Evolutionary conservation across 2,797 vertebrate species (phyloP).

Genomic region (Syngnathus acus): DNA sequence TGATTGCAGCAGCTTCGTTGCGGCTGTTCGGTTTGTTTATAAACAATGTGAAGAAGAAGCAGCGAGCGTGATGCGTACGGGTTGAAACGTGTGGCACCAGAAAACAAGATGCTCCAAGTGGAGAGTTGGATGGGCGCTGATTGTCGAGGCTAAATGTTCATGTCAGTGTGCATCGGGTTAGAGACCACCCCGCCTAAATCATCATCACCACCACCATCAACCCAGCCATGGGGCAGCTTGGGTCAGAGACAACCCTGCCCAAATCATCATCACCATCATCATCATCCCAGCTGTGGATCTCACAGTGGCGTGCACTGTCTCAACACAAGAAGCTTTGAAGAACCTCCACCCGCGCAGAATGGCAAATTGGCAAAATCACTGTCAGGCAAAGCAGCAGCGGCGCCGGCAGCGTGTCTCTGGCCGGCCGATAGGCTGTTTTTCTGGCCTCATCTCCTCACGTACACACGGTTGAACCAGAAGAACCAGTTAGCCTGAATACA

Average conservation of each 20-base stretch:
- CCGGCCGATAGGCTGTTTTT: not conserved
- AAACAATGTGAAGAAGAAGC: not conserved
- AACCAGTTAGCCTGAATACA: conserved; percentile 42
- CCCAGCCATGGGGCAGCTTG: conserved; percentile 46
- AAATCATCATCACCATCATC: not conserved
- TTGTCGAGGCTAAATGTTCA: too few relatives aligned
- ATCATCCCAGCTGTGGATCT: conserved; percentile 49
- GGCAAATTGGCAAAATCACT: conserved; percentile 35
- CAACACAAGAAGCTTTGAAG: conserved; percentile 57
- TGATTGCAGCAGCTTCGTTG: not conserved
- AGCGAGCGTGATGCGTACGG: too few relatives aligned
- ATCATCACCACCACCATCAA: not conserved
- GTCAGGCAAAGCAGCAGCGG: not conserved
- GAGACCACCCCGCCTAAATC: not conserved
- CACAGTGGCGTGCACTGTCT: conserved; percentile 55
- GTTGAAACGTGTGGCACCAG: too few relatives aligned
- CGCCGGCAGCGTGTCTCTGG: not conserved
- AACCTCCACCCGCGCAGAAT: conserved; percentile 41
- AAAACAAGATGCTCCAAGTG: not conserved
- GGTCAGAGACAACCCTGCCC: not conserved
- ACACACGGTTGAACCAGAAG: conserved; percentile 45
- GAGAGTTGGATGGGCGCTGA: too few relatives aligned
- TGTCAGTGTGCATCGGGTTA: not conserved
- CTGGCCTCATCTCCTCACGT: not conserved
- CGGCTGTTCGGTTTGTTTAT: not conserved